Percentiles rank a stretch among this genome's conserved stretches.
Evolutionary conservation across 2,888 invertebrate genomes (phyloP).

Genomic region (Tridacna gigas): DNA sequence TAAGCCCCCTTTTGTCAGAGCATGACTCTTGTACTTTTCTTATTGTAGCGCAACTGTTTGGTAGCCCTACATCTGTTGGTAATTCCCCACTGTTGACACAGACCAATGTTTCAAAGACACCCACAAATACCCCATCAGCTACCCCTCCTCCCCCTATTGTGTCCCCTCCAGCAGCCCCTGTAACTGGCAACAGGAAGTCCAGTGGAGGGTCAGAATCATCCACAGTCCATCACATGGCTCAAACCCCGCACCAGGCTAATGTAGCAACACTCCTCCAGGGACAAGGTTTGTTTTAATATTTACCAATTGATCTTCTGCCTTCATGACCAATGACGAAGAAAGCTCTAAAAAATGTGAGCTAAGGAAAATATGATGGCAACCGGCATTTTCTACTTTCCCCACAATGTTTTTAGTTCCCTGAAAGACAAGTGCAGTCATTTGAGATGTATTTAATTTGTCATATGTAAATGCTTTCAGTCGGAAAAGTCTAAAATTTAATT

Average conservation of each 20-base stretch:
- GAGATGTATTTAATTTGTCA: no score
- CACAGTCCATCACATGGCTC: conserved; percentile 65
- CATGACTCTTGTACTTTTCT: no score
- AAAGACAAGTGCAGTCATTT: no score
- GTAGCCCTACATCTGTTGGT: conserved; percentile 52
- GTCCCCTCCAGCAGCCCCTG: conserved; percentile 51
- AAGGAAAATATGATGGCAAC: no score
- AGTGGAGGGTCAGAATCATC: conserved; percentile 49
- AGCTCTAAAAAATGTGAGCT: no score
- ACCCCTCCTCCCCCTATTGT: conserved; percentile 60
- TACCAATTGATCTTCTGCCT: no score
- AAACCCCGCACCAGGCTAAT: conserved; percentile 63
- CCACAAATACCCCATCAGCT: conserved; percentile 59
- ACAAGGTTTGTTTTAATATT: not conserved
- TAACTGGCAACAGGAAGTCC: conserved; percentile 39
- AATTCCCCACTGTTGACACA: conserved; percentile 40
- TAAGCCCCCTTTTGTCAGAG: no score
- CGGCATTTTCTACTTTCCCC: no score
- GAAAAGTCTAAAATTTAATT: no score
- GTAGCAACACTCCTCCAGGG: conserved; percentile 57
- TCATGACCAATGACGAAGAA: no score
- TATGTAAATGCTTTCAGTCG: no score
- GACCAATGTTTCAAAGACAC: conserved; percentile 42
- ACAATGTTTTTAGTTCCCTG: no score
- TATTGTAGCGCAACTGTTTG: conserved; percentile 58